Evolutionary conservation across 2,113 vertebrate species (phyloP).

Genomic region (Shinisaurus crocodilurus): DNA sequence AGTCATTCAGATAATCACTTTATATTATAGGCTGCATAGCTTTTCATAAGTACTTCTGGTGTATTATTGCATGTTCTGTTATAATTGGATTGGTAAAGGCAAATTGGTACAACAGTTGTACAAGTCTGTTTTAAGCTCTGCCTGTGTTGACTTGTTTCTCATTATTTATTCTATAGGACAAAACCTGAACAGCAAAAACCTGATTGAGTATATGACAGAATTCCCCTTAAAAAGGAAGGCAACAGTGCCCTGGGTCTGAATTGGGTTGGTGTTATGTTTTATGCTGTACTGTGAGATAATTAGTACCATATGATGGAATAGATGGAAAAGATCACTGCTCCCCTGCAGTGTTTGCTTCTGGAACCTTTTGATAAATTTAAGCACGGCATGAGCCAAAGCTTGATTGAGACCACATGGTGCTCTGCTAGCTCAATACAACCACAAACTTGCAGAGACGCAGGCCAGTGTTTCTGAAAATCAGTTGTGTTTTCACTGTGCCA

Average conservation of each 20-base stretch:
- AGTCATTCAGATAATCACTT: neutral
- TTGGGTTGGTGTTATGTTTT: slow-evolving; percentile 67
- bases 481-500: slow-evolving; percentile 31
- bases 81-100: neutral
- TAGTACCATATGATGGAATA: slow-evolving; percentile 65
- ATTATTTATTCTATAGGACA: slow-evolving; percentile 18
- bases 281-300: slow-evolving; percentile 71
- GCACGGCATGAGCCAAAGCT: slow-evolving; percentile 64
- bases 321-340: slow-evolving; percentile 67
- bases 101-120: neutral
- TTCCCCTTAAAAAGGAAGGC: slow-evolving; percentile 25
- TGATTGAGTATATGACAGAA: slow-evolving; percentile 38
- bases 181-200: slow-evolving; percentile 28
- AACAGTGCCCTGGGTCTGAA: slow-evolving; percentile 31
- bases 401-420: slow-evolving; percentile 80
- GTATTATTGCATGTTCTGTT: neutral
- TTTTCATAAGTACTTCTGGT: neutral
- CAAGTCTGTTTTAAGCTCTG: neutral
- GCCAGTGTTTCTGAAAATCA: slow-evolving; percentile 42
- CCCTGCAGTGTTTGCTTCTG: slow-evolving; percentile 75
- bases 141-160: neutral
- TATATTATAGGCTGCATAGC: neutral
- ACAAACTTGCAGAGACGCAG: slow-evolving; percentile 41
- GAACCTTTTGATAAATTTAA: slow-evolving; percentile 71
- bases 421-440: slow-evolving; percentile 51